Evolutionary conservation across 2,888 invertebrate genomes (phyloP), one percentile per base, ranked within the genome.

Genomic region (Diarsia mendica): DNA sequence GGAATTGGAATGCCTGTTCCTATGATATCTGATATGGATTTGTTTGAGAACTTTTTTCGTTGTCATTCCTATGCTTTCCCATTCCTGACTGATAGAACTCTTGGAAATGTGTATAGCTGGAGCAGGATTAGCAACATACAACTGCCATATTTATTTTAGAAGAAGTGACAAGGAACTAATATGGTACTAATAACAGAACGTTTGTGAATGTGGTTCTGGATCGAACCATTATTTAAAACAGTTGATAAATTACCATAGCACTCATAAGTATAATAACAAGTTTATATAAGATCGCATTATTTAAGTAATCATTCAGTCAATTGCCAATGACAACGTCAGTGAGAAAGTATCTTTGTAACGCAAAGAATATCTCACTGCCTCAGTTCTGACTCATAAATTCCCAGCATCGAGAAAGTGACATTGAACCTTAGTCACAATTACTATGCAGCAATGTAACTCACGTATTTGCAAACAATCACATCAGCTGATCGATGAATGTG

Each of bases 401-500:
- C 13, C 39, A 63, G 72, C 44, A n/a, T 51, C 55, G 55, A 77
- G 46, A 72, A 51, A 69, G 65, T 81, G 70, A 71, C 82, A 84
- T 83, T 83, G 82, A 83, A 83, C 64, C 55, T 49, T 65, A 33
- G 13, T 53, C 23, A 69, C 66, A 64, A 61, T 81, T 81, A 65
- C 67, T 20, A 61, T 71, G 60, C 83, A 71, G 49, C 18, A n/a
- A 64, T 58, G 70, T 61, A 51, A 70, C 80, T 60, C 77, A 71
- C 65, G 28, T 20, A 83, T 84, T 77, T 71, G 77, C 85, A 77
- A 81, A 84, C 85, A 83, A 84, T 84, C 58, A 73, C 77, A 68
- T 73, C 77, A 81, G 84, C 76, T 83, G 80, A 80, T 84, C 84
- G 75, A 71, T 75, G 58, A 53, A 83, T 83, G 71, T 72, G 72